These are phyloP conservation scores for Temnothorax unifasciatus DNA, from an alignment of 2,888 invertebrate species.

Conservation along the genomic window DNA sequence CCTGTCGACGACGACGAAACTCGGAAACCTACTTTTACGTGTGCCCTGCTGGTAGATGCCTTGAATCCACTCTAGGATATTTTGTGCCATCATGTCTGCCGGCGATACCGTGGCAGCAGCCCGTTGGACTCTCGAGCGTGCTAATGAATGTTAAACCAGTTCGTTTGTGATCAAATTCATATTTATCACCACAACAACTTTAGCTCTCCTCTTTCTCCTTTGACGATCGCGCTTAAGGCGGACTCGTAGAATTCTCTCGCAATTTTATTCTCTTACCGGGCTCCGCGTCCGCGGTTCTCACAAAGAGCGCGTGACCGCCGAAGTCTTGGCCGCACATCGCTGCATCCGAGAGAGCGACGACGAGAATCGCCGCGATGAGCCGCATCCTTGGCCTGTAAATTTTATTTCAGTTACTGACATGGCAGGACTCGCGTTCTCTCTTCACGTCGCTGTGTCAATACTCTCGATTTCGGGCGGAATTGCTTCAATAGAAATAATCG, in stretches of 20 bases:
- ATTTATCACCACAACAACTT: not conserved
- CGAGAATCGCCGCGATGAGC: constrained; percentile 61
- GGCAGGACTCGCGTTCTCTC: too few species aligned
- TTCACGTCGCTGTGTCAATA: not conserved
- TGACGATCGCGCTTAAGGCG: not conserved
- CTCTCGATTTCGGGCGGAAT: constrained; percentile 20
- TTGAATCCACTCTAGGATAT: constrained; percentile 92
- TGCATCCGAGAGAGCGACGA: constrained; percentile 60
- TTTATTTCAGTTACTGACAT: constrained; percentile 15
- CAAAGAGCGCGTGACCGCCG: constrained; percentile 70
- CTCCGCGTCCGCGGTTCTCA: constrained; percentile 62
- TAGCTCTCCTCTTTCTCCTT: constrained; percentile 24
- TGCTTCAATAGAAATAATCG: constrained; percentile 19
- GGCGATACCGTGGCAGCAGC: constrained; percentile 77
- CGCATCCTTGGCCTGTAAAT: constrained; percentile 62
- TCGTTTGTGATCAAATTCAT: constrained; percentile 49
- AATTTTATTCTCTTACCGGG: constrained; percentile 65
- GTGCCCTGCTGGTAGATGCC: constrained; percentile 90
- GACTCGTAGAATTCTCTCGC: constrained; percentile 34
- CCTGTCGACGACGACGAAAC: constrained; percentile 41
- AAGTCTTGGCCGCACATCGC: constrained; percentile 61
- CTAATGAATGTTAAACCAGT: constrained; percentile 76
- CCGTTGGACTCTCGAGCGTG: constrained; percentile 77
- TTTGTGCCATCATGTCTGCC: constrained; percentile 91
- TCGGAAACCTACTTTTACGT: constrained; percentile 86